Evolutionary conservation across 2,797 vertebrate species (phyloP), one percentile per base, ranked within the genome.

Genomic region (Sebastes trivittatus): DNA sequence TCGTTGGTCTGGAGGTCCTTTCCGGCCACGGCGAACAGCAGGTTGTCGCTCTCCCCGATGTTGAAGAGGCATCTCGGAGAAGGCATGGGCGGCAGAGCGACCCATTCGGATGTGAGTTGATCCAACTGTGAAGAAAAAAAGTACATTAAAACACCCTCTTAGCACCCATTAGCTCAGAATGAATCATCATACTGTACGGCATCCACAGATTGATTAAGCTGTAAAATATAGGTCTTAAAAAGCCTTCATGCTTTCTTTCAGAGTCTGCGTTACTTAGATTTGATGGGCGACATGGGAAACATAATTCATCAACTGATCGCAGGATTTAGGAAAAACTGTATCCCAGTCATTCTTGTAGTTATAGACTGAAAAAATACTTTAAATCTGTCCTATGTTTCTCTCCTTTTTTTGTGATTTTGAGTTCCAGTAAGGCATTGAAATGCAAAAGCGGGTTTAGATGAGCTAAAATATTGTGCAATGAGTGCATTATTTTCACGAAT

Each of bases 1-100:
- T 97, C 97, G 80, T 98, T 98, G 42, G 95, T 97, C 91, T 99
- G 97, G 73, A 99, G 97, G 92, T 99, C 98, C 93, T 99, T 99
- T 85, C 98, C 98, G 23, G 97, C 98, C 76, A 99, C 97, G 1
- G 96, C 97, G 64, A 98, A 99, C 87, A 99, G 94, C 87, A 97
- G 94, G 93, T 95, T 96, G 32, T 96, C 96, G 4, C 94, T 95
- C 89, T 99, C 98, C 56, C 98, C 98, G 74, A 99, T 93, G 81
- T 94, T 97, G 55, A 99, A 99, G 74, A 99, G 97, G 87, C 97
- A 99, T 82, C 98, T 95, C 6, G 98, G 97, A 59, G 98, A 99
- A 0, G 98, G 98, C 95, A 99, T 97, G 2, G 98, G 98, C 3
- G 98, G 98, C 84, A 99, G 96, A 29, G 98, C 98, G 23, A 93